These are phyloP conservation scores for Clarias fuscus DNA, from an alignment of 2,797 vertebrate species.

Conservation along the genomic window DNA sequence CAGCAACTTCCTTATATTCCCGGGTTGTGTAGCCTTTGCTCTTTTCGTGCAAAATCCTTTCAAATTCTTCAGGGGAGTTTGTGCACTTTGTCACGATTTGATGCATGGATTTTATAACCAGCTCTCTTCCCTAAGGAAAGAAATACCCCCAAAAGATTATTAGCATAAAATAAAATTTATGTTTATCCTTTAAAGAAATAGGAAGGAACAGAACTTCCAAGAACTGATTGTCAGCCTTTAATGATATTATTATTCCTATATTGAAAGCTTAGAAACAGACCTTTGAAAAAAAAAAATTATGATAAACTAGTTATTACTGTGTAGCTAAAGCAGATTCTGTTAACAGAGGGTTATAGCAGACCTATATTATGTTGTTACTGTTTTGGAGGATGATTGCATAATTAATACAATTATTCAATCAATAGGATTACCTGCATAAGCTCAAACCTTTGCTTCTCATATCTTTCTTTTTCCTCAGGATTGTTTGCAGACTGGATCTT, in stretches of 20 bases:
- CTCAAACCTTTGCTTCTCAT: constrained; percentile 16
- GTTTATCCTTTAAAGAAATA: not conserved
- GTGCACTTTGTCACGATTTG: constrained; percentile 23
- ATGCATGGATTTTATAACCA: constrained; percentile 12
- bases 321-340: not conserved
- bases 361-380: not conserved
- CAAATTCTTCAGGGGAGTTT: constrained; percentile 32
- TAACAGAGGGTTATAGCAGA: not conserved
- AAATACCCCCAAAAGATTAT: not conserved
- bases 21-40: constrained; percentile 26
- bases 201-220: not conserved
- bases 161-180: not conserved
- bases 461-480: constrained; percentile 4
- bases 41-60: constrained; percentile 13
- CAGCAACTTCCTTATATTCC: constrained; percentile 44
- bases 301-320: too few species aligned
- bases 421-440: not conserved
- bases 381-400: not conserved
- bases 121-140: constrained; percentile 18
- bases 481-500: constrained; percentile 9
- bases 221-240: not conserved
- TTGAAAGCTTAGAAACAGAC: not conserved
- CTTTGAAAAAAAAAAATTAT: too few species aligned
- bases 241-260: not conserved
- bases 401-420: not conserved